Percentiles rank a stretch among this genome's conserved stretches.
Evolutionary conservation across 2,888 invertebrate species (phyloP).

Genomic region (Lottia scabra): DNA sequence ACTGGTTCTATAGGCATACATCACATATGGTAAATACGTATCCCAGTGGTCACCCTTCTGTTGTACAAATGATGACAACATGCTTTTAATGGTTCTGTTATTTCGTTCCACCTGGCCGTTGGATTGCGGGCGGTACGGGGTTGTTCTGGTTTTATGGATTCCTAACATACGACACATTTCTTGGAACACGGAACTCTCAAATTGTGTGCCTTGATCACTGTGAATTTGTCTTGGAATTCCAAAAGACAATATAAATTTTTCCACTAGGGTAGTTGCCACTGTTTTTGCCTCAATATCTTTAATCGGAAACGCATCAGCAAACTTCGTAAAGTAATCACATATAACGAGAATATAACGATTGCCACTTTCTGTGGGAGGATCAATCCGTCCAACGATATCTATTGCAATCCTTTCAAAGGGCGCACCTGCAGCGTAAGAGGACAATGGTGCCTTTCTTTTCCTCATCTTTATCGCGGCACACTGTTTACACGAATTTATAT

Average conservation of each 20-base stretch:
- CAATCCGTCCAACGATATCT: slow-evolving; percentile 24
- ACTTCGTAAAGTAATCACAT: slow-evolving; percentile 34
- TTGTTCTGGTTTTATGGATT: background rate
- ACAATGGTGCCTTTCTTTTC: background rate
- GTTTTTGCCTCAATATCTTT: slow-evolving; percentile 30
- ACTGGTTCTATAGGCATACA: too few species aligned
- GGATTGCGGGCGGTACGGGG: background rate
- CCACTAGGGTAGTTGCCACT: slow-evolving; percentile 26
- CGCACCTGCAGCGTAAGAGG: background rate
- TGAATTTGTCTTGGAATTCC: background rate
- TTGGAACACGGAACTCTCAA: background rate
- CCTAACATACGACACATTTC: background rate
- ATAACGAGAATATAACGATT: slow-evolving; percentile 30
- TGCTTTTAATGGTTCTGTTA: background rate
- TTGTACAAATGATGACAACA: background rate
- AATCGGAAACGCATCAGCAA: slow-evolving; percentile 28
- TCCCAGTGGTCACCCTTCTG: background rate
- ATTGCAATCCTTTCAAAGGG: slow-evolving; percentile 29
- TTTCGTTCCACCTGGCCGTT: background rate
- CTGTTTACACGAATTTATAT: background rate
- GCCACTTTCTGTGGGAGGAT: slow-evolving; percentile 25
- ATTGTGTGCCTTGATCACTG: background rate
- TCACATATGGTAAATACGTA: too few species aligned
- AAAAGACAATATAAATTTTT: slow-evolving; percentile 14
- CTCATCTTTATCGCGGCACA: background rate